These are phyloP conservation scores for Nymphalis c-album DNA, from an alignment of 2,888 invertebrate genomes.

Conservation along the genomic window DNA sequence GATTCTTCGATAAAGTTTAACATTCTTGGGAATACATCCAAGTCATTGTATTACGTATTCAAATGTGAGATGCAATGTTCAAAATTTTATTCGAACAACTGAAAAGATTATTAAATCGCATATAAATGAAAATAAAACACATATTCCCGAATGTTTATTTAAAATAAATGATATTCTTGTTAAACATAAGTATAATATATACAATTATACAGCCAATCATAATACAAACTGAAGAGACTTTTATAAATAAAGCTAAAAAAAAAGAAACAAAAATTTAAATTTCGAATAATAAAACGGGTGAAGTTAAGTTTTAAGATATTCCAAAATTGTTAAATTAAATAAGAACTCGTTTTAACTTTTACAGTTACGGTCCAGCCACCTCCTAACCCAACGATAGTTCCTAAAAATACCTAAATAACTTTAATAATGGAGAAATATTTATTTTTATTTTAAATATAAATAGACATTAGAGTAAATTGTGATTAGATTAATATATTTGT, in stretches of 20 bases:
- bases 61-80: conserved; percentile 17
- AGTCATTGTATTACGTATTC: conserved; percentile 35
- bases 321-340: conserved; percentile 26
- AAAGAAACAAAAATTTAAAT: conserved; percentile 16
- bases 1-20: conserved; percentile 37
- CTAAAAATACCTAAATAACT: conserved; percentile 79
- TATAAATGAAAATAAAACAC: background rate
- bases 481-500: conserved; percentile 52
- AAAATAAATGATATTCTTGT: background rate
- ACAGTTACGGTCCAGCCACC: conserved; percentile 70
- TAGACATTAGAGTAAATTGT: conserved; percentile 57
- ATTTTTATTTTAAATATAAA: conserved; percentile 70
- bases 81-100: background rate
- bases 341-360: conserved; percentile 31
- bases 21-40: conserved; percentile 42
- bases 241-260: background rate
- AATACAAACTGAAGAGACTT: background rate
- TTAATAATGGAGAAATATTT: conserved; percentile 75
- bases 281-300: conserved; percentile 48
- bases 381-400: conserved; percentile 82
- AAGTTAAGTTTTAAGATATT: conserved; percentile 39
- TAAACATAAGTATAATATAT: background rate
- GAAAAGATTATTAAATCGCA: conserved; percentile 1
- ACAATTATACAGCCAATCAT: no score
- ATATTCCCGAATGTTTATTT: background rate